Evolutionary conservation across 2,113 vertebrate species (phyloP), one percentile per base, ranked within the genome.

Genomic region (Oryzias celebensis): DNA sequence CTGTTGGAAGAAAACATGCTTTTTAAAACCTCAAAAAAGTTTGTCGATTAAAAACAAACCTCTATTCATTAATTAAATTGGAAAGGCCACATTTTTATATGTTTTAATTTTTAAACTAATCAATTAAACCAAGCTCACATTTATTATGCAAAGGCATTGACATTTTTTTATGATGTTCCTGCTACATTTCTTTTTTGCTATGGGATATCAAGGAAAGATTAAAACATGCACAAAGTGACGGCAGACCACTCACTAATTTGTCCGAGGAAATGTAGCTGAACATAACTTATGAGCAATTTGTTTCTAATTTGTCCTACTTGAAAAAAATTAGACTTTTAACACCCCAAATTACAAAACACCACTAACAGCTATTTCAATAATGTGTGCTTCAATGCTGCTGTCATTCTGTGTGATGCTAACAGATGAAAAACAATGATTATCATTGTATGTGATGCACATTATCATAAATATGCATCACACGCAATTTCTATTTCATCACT

Each of bases 401-500:
- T 4, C 14, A 56, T 57, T 72, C 23, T 62, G 49, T 24, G 4
- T 63, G 31, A 20, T 28, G 56, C 36, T 65, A 28, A 58, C 57
- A 68, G 60, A 58, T 69, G 16, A 59, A 67, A 60, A 54, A 67
- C 20, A 42, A 23, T 23, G 20, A 43, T 8, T 23, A 43, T 17
- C 26, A 47, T 4, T 26, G 23, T 4, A 17, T n/a, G 45, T 7
- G n/a, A n/a, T 22, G 57, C 49, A 31, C 45, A 71, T 75, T 64
- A 62, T 65, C 73, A 89, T 79, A 78, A 73, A 82, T 79, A 74
- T 79, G 64, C 77, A 79, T 65, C 61, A 47, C 31, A 59, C 46
- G 47, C 4, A 51, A 60, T 71, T 77, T 51, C 54, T 72, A 77
- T 81, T 82, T 83, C 62, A 75, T 80, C 78, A 65, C 44, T 8